Base-by-base conservation (phyloP, 2,797 vertebrate genomes). In the Eulemur rubriventer region DNA sequence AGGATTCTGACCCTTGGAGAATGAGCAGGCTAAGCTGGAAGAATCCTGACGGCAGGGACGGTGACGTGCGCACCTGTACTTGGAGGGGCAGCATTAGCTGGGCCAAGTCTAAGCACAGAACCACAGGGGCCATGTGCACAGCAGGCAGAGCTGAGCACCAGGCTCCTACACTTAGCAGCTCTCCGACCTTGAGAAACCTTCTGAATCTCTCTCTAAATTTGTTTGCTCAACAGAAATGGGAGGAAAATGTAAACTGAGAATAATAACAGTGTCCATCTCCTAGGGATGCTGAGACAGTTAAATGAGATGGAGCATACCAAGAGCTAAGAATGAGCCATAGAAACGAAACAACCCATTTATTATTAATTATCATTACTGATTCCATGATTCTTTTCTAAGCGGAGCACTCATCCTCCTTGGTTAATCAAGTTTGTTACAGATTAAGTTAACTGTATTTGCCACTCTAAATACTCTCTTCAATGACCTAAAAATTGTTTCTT, bases 401-500 rank as follows among this genome's bases (percentile, higher is more conserved):
- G 28, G 69, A 96, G 33, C 35, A 55, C 50, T n/a, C 1, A 55
- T 5, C 38, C 46, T 76, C 67, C 69, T 86, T 76, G 28, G 57
- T 79, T 91, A 88, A 96, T 70, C 43, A 52, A 80, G 80, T 38
- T 52, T 46, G 70, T 57, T 79, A 80, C 38, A 87, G 46, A 61
- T 75, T 55, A 73, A 17, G 43, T 55, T 57, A 82, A 84, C 30
- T 86, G 22, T 41, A 48, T 59, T 82, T 87, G 57, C 48, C 24
- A 55, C 14, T 88, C 30, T 75, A 79, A 82, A 67, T 38, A 35
- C 11, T 84, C 59, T 85, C 78, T 72, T 79, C 48, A 69, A 41
- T 63, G 55, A 88, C 80, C 82, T 89, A 80, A 89, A 96, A 95
- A 89, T 26, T 80, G 30, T 63, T 94, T 78, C 70, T 79, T 85